Evolutionary conservation across 2,113 vertebrate genomes (phyloP).

Genomic region (Laticauda colubrina): DNA sequence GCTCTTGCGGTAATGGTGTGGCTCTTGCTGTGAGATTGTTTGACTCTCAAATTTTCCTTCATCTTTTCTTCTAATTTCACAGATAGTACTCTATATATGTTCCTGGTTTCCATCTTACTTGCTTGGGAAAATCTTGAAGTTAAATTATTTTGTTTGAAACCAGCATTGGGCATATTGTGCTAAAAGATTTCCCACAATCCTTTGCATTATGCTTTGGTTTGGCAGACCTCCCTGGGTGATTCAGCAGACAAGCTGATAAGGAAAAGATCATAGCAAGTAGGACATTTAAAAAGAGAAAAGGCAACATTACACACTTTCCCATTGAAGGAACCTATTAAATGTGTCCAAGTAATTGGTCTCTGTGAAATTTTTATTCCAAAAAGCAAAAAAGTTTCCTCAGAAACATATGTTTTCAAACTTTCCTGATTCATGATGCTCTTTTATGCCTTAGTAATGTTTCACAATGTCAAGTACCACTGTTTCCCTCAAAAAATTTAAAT

Average conservation of each 20-base stretch:
- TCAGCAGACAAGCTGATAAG: neutral
- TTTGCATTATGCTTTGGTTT: neutral
- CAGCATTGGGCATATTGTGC: neutral
- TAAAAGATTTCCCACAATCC: neutral
- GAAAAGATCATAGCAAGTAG: neutral
- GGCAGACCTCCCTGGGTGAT: neutral
- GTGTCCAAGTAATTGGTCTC: neutral
- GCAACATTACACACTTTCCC: neutral
- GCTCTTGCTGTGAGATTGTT: neutral
- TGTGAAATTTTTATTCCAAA: neutral
- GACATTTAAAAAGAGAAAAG: neutral
- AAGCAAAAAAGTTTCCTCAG: neutral
- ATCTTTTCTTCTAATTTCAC: neutral
- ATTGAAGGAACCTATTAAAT: neutral
- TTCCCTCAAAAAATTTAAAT: neutral
- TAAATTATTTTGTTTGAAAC: neutral
- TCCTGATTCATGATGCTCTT: neutral
- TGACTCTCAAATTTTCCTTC: neutral
- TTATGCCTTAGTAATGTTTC: neutral
- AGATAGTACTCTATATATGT: neutral
- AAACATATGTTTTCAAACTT: neutral
- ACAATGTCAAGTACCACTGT: neutral
- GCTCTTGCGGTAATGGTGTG: neutral
- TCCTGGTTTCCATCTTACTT: neutral
- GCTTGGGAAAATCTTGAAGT: neutral